Percentiles rank a stretch among this genome's conserved stretches.
Evolutionary conservation across 2,113 vertebrate species (phyloP).

Genomic region (Rhea pennata): DNA sequence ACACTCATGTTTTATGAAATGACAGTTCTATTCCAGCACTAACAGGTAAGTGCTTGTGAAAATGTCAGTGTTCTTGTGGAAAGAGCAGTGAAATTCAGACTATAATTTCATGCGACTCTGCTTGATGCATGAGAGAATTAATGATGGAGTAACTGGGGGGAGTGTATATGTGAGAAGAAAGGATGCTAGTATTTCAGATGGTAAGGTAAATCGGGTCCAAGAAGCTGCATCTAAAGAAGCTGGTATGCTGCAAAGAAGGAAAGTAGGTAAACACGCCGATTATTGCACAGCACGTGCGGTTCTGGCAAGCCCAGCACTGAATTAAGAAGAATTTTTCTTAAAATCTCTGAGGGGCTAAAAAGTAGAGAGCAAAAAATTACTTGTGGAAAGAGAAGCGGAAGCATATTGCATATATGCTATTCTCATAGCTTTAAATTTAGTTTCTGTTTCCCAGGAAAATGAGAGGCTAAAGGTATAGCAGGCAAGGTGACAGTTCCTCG

Average conservation of each 20-base stretch:
- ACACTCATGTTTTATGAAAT: not conserved
- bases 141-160: rapidly evolving
- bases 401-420: rapidly evolving
- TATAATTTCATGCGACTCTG: rapidly evolving
- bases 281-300: not conserved
- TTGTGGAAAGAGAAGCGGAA: not conserved
- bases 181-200: rapidly evolving
- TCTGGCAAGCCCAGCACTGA: rapidly evolving
- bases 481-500: rapidly evolving
- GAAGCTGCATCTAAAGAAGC: not conserved
- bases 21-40: not conserved
- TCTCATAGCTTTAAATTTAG: rapidly evolving
- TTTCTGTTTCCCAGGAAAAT: not conserved
- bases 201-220: not conserved
- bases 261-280: rapidly evolving
- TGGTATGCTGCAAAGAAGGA: rapidly evolving
- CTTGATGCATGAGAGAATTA: rapidly evolving
- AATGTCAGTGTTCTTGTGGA: not conserved
- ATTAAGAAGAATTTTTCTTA: rapidly evolving
- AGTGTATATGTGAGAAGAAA: rapidly evolving
- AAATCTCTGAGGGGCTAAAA: rapidly evolving
- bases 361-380: rapidly evolving
- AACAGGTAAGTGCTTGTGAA: rapidly evolving
- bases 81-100: not conserved
- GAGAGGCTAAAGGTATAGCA: not conserved